Conservation (phyloP, 2,797 vertebrate genomes). For the Neostethus bicornis region DNA sequence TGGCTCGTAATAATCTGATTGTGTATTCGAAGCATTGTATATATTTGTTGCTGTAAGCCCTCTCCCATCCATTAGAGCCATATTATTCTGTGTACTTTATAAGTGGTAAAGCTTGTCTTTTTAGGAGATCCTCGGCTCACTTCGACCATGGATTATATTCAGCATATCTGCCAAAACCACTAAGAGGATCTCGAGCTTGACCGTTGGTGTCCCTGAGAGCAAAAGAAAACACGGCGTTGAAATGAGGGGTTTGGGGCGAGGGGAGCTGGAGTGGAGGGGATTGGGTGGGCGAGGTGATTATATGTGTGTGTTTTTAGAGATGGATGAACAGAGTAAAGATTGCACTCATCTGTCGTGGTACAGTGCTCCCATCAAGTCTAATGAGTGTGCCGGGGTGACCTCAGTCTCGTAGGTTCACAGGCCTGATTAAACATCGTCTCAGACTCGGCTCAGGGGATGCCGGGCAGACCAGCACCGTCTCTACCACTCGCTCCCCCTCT, state of each 20-base stretch:
- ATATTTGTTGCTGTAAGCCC: constrained; percentile 56
- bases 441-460: constrained; percentile 61
- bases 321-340: constrained; percentile 75
- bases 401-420: constrained; percentile 73
- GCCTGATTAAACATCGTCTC: constrained; percentile 79
- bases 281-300: constrained; percentile 55
- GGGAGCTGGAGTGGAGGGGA: constrained; percentile 1
- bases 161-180: constrained; percentile 40
- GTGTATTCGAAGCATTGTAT: constrained; percentile 44
- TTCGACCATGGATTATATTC: constrained; percentile 38
- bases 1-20: constrained; percentile 56
- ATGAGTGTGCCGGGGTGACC: constrained; percentile 77
- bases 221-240: constrained; percentile 22
- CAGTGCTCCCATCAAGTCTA: constrained; percentile 77
- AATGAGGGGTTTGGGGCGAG: constrained; percentile 37
- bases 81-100: constrained; percentile 65
- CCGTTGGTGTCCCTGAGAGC: constrained; percentile 23
- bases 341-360: constrained; percentile 73
- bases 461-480: constrained; percentile 40
- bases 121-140: constrained; percentile 55
- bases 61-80: constrained; percentile 60
- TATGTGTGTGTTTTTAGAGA: constrained; percentile 77
- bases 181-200: constrained; percentile 22
- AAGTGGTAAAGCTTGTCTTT: constrained; percentile 60
- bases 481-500: constrained; percentile 33